Percentiles rank a stretch among this genome's conserved stretches.
phyloP scores from a whole-genome alignment of 2,113 vertebrate species.

The Seriola aureovittata region DNA sequence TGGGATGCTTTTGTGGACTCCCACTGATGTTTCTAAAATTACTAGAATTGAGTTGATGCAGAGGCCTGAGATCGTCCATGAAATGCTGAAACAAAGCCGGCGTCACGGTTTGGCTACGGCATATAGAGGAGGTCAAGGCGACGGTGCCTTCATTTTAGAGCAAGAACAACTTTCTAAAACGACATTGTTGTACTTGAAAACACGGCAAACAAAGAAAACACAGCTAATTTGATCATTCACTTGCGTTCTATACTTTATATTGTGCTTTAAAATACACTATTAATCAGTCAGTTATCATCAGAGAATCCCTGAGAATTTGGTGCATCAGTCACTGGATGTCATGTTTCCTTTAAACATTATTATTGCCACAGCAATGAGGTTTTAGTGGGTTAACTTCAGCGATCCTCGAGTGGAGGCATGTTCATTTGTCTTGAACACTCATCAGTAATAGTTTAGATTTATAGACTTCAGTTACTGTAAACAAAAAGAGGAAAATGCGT shows the following conservation, averaged over 20 bases:
- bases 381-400: neutral
- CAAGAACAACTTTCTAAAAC: slow-evolving; percentile 3
- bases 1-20: slow-evolving; percentile 5
- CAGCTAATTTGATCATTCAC: neutral
- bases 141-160: neutral
- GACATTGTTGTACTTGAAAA: slow-evolving; percentile 5
- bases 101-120: slow-evolving; percentile 4
- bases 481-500: neutral
- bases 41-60: slow-evolving; percentile 35
- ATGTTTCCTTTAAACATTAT: slow-evolving; percentile 11
- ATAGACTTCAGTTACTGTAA: neutral
- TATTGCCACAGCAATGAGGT: neutral
- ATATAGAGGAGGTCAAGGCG: neutral
- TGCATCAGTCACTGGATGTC: neutral
- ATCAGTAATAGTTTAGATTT: neutral
- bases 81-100: slow-evolving; percentile 34
- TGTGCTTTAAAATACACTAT: neutral
- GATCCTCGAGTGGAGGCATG: neutral
- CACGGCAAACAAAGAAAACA: slow-evolving; percentile 10
- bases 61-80: slow-evolving; percentile 9
- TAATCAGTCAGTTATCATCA: neutral
- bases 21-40: slow-evolving; percentile 20
- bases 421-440: neutral
- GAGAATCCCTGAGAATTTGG: neutral
- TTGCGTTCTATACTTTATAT: neutral